Evolutionary conservation across 2,797 vertebrate species (phyloP).

Genomic region (Psittacula derbiana): DNA sequence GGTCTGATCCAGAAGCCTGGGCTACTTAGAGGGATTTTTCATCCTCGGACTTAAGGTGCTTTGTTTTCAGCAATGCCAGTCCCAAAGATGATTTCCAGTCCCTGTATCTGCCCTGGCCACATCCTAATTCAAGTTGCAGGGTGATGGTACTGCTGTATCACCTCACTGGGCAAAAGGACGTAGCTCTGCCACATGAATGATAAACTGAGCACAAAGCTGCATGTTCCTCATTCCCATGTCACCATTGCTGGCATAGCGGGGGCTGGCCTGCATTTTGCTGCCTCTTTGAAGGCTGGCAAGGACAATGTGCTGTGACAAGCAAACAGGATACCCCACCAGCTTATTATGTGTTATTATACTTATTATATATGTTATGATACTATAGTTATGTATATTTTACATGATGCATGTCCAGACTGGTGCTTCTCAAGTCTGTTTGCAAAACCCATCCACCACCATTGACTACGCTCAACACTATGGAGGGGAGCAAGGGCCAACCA

Average conservation of each 20-base stretch:
- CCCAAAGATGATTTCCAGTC: neutral
- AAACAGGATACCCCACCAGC: neutral
- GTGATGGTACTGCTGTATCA: neutral
- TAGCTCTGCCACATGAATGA: fast-evolving
- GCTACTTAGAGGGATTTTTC: neutral
- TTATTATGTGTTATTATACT: neutral
- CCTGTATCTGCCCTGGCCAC: neutral
- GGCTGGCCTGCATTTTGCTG: neutral
- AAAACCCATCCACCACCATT: neutral
- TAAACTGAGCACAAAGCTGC: neutral
- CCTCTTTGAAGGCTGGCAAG: neutral
- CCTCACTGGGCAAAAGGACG: neutral
- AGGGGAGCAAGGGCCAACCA: fast-evolving
- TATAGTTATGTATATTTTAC: neutral
- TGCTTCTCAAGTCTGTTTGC: neutral
- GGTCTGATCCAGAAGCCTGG: neutral
- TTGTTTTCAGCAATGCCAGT: neutral
- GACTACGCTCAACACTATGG: fast-evolving
- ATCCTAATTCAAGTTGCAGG: neutral
- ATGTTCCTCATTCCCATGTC: fast-evolving
- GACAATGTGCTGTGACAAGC: neutral
- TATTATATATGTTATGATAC: neutral
- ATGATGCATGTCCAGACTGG: fast-evolving
- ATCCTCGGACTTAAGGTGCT: neutral
- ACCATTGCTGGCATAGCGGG: fast-evolving